Conservation (phyloP, 2,113 vertebrate species). For the Saimiri boliviensis region DNA sequence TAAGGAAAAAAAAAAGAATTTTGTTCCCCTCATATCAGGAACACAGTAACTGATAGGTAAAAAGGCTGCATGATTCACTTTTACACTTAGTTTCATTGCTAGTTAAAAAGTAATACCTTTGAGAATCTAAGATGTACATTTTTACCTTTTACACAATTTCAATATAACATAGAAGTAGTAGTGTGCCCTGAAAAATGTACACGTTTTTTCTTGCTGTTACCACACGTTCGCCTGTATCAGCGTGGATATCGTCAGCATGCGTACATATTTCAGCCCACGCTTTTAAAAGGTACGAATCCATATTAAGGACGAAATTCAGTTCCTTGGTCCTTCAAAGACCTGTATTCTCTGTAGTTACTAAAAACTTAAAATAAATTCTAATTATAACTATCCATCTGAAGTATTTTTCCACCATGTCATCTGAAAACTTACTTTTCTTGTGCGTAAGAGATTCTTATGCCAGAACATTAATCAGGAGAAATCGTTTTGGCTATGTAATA, state of each 20-base stretch:
- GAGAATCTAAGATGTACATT: slow-evolving; percentile 62
- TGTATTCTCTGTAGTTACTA: slow-evolving; percentile 30
- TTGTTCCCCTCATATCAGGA: slow-evolving; percentile 31
- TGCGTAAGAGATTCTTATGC: neutral
- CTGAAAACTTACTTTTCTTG: slow-evolving; percentile 55
- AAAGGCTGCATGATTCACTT: slow-evolving; percentile 72
- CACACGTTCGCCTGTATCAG: slow-evolving; percentile 31
- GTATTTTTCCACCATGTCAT: slow-evolving; percentile 31
- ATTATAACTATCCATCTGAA: slow-evolving; percentile 19
- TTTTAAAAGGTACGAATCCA: slow-evolving; percentile 18
- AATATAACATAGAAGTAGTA: slow-evolving; percentile 42
- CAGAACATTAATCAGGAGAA: neutral
- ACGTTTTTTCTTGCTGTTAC: slow-evolving; percentile 53
- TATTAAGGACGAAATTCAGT: neutral
- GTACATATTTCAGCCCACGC: slow-evolving; percentile 53
- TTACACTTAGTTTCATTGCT: slow-evolving; percentile 74
- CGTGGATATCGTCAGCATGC: slow-evolving; percentile 60
- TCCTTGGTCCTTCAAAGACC: slow-evolving; percentile 49
- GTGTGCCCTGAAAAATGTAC: slow-evolving; percentile 23
- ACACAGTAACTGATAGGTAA: slow-evolving; percentile 57
- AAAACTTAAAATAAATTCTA: slow-evolving; percentile 33
- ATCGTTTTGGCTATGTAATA: neutral
- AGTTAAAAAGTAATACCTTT: slow-evolving; percentile 64
- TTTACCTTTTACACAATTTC: slow-evolving; percentile 73
- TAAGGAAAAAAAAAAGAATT: neutral